Base-by-base conservation (phyloP, 2,113 vertebrate species). In the Melierax canorus region DNA sequence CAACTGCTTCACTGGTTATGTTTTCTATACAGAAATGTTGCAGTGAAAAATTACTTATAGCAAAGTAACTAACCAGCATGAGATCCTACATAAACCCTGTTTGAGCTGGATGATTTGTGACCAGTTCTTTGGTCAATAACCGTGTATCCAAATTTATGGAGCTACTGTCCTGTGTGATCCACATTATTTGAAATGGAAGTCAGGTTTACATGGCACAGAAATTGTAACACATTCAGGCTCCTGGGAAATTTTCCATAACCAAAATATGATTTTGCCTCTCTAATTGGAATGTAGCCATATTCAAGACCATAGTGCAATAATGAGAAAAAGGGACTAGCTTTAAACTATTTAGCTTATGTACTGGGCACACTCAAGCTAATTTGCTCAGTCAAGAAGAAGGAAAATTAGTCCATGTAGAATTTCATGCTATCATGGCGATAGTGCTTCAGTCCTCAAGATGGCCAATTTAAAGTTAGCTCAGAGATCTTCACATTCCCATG, bases 41-140 rank as follows among this genome's bases (percentile, higher is more conserved):
- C 45, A 34, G 32, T 77, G 68, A 95, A 93, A 95, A 91, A 94
- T 92, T 87, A 86, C 78, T 56, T 90, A 51, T 7, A 71, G 51
- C 20, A 10, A 78, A 74, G 82, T 67, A 92, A 80, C 64, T 86
- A 91, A 78, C 21, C 46, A 46, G n/a, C 46, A 46, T 58, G 90
- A 91, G 46, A 77, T 59, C 59, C 39, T 41, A 66, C 79, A 92
- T 94, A 96, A 97, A 97, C 95, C 83, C 72, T 51, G 18, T 77
- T 56, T 92, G 72, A 74, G 60, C n/a, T 89, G 72, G 46, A 74
- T 78, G 43, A 94, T 94, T 87, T 86, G 36, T 89, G 79, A 36
- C 27, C 34, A 78, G 63, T 67, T 86, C 63, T 88, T 80, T 71
- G 64, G 60, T 80, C 92, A 93, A 75, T 86, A 95, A 60, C 48